Evolutionary conservation across 2,888 invertebrate genomes (phyloP).

Genomic region (Ypsolopha sequella): DNA sequence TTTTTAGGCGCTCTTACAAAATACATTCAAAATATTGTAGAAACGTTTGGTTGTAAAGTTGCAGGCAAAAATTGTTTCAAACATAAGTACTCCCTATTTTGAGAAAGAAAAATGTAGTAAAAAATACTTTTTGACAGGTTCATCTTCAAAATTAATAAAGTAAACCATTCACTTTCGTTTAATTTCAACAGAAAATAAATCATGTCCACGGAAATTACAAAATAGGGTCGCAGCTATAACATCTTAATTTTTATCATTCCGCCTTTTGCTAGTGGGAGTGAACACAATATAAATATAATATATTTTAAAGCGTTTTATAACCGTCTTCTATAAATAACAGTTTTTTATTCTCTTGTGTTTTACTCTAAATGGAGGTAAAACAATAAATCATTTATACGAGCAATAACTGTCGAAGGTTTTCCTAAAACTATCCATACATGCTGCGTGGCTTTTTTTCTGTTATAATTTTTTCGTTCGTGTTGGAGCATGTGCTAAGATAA

Average conservation of each 20-base stretch:
- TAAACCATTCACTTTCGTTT: too few relatives aligned
- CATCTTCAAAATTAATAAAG: too few relatives aligned
- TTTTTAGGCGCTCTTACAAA: too few relatives aligned
- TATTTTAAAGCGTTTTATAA: neutral
- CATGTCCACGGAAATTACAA: too few relatives aligned
- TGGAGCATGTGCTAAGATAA: conserved; percentile 1
- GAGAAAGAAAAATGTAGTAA: too few relatives aligned
- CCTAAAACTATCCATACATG: conserved; percentile 29
- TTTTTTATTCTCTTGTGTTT: conserved; percentile 13
- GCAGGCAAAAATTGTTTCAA: too few relatives aligned
- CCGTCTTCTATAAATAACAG: conserved; percentile 3
- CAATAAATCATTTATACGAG: conserved; percentile 44
- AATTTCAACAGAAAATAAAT: too few relatives aligned
- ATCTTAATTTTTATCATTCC: too few relatives aligned
- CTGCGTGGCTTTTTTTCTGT: conserved; percentile 10
- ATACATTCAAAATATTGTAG: neutral
- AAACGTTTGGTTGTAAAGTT: neutral
- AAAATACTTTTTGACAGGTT: too few relatives aligned
- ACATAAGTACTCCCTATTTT: too few relatives aligned
- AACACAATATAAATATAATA: neutral
- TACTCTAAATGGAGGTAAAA: conserved; percentile 30
- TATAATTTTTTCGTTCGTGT: neutral
- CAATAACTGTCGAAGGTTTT: conserved; percentile 42
- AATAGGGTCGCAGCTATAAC: too few relatives aligned
- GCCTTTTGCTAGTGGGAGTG: neutral